These are phyloP conservation scores for Sterna hirundo DNA, from an alignment of 2,113 vertebrate genomes.

Conservation along the genomic window DNA sequence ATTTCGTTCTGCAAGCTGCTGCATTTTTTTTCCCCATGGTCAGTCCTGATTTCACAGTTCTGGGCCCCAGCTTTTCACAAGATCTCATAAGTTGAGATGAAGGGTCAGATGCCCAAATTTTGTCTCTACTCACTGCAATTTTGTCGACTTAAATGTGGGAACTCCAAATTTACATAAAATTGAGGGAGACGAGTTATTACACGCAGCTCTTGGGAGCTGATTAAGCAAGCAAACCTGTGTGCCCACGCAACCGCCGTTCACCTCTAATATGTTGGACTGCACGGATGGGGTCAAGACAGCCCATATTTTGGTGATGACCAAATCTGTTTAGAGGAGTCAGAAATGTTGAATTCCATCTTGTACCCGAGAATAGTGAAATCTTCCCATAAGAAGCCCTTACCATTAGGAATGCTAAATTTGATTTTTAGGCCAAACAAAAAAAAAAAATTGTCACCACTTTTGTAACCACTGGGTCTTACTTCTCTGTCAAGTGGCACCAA, in stretches of 20 bases:
- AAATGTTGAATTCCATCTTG: neutral
- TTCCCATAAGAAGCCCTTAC: neutral
- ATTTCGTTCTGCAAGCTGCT: neutral
- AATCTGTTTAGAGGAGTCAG: neutral
- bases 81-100: neutral
- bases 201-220: neutral
- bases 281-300: neutral
- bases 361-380: neutral
- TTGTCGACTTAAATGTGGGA: neutral
- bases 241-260: neutral
- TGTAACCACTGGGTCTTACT: neutral
- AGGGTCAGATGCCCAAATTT: neutral
- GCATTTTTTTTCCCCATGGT: neutral
- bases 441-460: neutral
- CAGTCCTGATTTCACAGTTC: neutral
- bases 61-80: neutral
- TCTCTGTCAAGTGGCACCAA: neutral
- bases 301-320: neutral
- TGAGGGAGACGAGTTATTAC: neutral
- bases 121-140: neutral
- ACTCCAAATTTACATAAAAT: neutral
- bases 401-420: neutral
- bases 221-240: neutral
- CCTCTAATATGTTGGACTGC: accelerated
- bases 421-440: neutral